phyloP scores from a whole-genome alignment of 2,113 vertebrate genomes.

The Periophthalmus modestus region DNA sequence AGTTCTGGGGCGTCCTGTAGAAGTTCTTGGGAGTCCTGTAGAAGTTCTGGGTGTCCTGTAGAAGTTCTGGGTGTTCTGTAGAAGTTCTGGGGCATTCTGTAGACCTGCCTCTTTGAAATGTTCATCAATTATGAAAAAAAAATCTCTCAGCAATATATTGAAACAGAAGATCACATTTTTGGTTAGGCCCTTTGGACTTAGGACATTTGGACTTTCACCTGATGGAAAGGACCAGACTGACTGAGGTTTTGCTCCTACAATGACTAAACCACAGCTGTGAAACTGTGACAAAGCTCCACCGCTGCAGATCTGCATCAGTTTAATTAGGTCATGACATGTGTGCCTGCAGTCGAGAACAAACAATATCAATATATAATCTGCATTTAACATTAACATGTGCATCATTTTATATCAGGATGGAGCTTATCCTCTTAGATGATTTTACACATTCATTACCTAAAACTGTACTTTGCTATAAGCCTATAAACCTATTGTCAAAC shows the following conservation, averaged over 20 bases:
- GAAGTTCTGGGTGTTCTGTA: no score
- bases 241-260: no score
- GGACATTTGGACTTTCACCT: constrained; percentile 6
- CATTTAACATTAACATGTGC: constrained; percentile 17
- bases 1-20: no score
- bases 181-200: not conserved
- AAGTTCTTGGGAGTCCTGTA: no score
- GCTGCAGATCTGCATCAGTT: constrained; percentile 5
- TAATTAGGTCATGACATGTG: constrained; percentile 3
- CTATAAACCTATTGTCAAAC: no score
- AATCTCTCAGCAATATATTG: no score
- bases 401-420: constrained; percentile 5
- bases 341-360: not conserved
- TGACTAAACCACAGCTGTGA: not conserved
- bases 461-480: not conserved
- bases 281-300: constrained; percentile 9
- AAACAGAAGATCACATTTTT: no score
- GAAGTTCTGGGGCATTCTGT: no score
- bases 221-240: no score
- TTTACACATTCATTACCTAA: not conserved
- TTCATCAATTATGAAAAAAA: no score
- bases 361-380: constrained; percentile 11
- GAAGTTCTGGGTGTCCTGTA: no score
- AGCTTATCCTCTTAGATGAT: constrained; percentile 5
- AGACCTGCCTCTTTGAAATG: no score